Percentiles rank a stretch among this genome's conserved stretches.
Conservation (phyloP, 2,797 vertebrate species). For the Knipowitschia caucasica region DNA sequence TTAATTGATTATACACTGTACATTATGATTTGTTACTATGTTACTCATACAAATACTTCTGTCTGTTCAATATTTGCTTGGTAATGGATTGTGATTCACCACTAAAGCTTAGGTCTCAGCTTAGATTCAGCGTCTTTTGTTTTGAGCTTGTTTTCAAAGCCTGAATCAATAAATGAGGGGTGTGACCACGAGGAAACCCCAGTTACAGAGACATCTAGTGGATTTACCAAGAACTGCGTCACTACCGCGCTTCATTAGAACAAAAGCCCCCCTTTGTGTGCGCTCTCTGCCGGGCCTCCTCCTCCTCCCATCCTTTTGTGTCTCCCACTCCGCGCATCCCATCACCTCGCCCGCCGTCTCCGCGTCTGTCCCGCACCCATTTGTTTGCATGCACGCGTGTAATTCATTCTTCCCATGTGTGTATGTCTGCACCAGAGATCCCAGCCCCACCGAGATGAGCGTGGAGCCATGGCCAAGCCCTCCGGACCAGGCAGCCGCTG, state of each 20-base stretch:
- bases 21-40: too few relatives aligned
- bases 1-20: too few relatives aligned
- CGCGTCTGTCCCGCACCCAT: constrained; percentile 48
- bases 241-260: constrained; percentile 55
- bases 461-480: constrained; percentile 72
- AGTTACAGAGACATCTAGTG: constrained; percentile 67
- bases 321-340: constrained; percentile 43
- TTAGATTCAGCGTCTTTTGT: constrained; percentile 5
- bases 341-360: constrained; percentile 21
- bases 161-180: constrained; percentile 32
- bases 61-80: too few relatives aligned
- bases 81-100: not conserved
- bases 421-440: constrained; percentile 68
- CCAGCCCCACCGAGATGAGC: constrained; percentile 80
- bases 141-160: not conserved
- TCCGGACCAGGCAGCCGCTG: constrained; percentile 67
- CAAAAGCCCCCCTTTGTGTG: constrained; percentile 70
- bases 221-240: constrained; percentile 29
- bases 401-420: constrained; percentile 64
- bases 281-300: constrained; percentile 48
- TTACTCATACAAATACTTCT: too few relatives aligned
- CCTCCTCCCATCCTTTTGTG: constrained; percentile 61
- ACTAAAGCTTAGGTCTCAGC: not conserved
- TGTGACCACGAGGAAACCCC: constrained; percentile 22
- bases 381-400: constrained; percentile 64